A percentile compares a stretch with the other conserved stretches of the same genome.
phyloP scores from a whole-genome alignment of 2,797 vertebrate genomes.

The Microchirus variegatus region DNA sequence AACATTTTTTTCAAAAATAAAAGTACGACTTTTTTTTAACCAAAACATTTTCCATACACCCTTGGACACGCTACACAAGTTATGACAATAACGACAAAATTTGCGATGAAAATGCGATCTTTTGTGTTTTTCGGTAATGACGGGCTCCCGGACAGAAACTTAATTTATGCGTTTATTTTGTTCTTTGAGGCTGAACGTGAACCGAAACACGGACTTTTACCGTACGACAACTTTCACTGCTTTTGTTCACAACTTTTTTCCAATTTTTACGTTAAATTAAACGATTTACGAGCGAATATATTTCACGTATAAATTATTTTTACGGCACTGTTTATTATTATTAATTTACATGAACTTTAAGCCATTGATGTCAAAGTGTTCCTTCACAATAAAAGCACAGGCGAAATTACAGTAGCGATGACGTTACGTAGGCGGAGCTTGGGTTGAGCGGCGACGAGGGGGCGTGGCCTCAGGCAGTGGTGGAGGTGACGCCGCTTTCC shows the following conservation, averaged over 20 bases:
- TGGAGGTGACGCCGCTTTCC: neutral
- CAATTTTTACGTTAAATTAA: neutral
- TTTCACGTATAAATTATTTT: no score
- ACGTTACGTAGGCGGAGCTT: neutral
- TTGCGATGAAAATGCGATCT: no score
- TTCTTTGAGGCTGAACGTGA: conserved; percentile 1
- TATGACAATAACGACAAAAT: no score
- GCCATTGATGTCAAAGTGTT: conserved; percentile 7
- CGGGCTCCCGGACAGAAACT: neutral
- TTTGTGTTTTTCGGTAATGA: neutral
- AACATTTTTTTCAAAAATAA: no score
- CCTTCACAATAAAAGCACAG: conserved; percentile 38
- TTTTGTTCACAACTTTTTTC: no score
- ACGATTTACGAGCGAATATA: no score
- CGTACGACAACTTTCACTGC: neutral
- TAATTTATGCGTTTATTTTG: neutral
- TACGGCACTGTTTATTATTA: no score
- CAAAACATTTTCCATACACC: neutral
- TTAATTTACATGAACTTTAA: neutral
- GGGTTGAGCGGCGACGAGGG: neutral
- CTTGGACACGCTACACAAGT: no score
- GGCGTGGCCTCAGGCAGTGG: conserved; percentile 2
- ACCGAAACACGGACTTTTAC: neutral
- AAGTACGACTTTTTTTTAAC: no score
- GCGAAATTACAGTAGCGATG: conserved; percentile 8